These are phyloP conservation scores for Phymatocera aterrima DNA, from an alignment of 2,888 invertebrate species.

Conservation along the genomic window DNA sequence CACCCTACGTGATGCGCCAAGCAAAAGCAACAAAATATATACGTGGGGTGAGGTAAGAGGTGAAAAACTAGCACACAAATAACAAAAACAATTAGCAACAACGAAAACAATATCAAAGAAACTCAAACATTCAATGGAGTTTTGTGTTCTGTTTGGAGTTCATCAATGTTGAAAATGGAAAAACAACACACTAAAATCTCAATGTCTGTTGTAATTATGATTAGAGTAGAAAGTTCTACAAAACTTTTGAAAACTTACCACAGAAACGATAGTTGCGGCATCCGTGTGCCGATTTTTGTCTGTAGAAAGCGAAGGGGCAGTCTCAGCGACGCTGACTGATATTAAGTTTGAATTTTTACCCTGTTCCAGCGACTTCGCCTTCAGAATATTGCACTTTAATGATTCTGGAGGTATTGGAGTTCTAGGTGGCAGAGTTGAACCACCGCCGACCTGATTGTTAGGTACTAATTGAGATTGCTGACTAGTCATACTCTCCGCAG, in stretches of 20 bases:
- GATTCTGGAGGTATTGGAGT: conserved; percentile 92
- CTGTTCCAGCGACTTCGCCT: conserved; percentile 83
- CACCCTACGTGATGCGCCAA: conserved; percentile 76
- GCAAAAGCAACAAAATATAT: conserved; percentile 54
- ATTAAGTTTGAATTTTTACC: conserved; percentile 73
- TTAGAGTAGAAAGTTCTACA: too few species aligned
- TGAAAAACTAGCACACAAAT: conserved; percentile 35
- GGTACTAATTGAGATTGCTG: conserved; percentile 79
- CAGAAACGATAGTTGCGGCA: conserved; percentile 85
- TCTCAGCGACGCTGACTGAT: conserved; percentile 72
- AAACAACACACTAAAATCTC: conserved; percentile 31
- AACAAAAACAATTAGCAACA: conserved; percentile 29
- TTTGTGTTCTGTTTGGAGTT: background rate
- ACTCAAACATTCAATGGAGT: background rate
- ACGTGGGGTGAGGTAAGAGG: conserved; percentile 50
- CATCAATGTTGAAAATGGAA: too few species aligned
- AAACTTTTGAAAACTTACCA: conserved; percentile 78
- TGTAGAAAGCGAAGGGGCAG: conserved; percentile 57
- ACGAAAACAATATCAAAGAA: conserved; percentile 34
- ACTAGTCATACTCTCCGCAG: conserved; percentile 75
- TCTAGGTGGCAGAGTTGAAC: conserved; percentile 71
- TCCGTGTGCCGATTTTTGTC: conserved; percentile 71
- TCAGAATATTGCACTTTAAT: conserved; percentile 95
- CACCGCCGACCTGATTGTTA: conserved; percentile 83
- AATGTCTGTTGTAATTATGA: too few species aligned